Evolutionary conservation across 2,888 invertebrate genomes (phyloP).

Genomic region (Pristionchus maxplancki): DNA sequence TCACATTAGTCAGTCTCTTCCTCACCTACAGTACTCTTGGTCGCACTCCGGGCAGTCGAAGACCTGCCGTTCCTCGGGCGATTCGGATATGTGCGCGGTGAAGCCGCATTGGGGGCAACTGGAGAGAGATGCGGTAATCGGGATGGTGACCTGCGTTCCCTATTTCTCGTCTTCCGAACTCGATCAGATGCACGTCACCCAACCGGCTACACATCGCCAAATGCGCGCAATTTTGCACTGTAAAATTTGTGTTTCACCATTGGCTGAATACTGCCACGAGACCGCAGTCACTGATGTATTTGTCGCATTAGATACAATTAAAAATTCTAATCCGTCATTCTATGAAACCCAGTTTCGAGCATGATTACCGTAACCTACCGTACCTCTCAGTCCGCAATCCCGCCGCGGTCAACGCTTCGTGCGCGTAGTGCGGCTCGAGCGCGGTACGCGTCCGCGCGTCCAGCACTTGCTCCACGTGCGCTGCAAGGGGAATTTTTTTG

Average conservation of each 20-base stretch:
- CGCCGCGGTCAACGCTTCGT: constrained; percentile 34
- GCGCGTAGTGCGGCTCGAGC: constrained; percentile 15
- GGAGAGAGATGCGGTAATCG: background rate
- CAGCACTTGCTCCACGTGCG: constrained; percentile 35
- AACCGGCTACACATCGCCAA: too few species aligned
- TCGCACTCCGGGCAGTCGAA: constrained; percentile 32
- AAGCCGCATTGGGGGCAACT: constrained; percentile 30
- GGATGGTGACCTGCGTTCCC: background rate
- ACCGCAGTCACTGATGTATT: background rate
- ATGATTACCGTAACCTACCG: too few species aligned
- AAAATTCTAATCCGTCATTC: too few species aligned
- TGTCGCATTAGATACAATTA: background rate
- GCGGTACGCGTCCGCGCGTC: background rate
- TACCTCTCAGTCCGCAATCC: constrained; percentile 23
- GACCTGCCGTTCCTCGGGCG: background rate
- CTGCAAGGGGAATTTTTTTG: background rate
- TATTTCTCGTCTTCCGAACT: too few species aligned
- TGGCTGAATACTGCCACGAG: background rate
- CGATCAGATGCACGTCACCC: too few species aligned
- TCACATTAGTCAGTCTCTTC: background rate
- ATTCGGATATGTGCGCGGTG: background rate
- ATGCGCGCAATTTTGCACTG: too few species aligned
- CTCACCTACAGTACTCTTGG: constrained; percentile 44
- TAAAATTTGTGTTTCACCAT: background rate
- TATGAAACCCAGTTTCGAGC: too few species aligned